These are phyloP conservation scores for Phalera bucephala DNA, from an alignment of 2,888 invertebrate genomes.

Conservation along the genomic window DNA sequence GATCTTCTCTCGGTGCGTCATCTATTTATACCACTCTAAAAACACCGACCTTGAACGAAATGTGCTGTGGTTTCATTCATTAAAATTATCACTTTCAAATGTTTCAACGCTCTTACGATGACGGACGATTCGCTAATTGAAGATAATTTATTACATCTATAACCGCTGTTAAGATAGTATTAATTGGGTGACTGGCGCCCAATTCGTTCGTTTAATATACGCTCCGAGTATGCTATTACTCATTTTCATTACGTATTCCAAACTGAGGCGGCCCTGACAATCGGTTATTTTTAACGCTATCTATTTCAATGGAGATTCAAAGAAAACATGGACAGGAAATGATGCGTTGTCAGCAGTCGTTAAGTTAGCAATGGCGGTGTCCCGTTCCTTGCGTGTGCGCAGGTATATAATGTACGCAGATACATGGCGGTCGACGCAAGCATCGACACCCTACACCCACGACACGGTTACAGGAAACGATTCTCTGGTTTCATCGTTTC, in stretches of 20 bases:
- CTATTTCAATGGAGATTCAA: slow-evolving; percentile 19
- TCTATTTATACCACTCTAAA: slow-evolving; percentile 54
- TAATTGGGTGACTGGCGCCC: slow-evolving; percentile 52
- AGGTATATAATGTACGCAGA: slow-evolving; percentile 15
- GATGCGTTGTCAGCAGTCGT: slow-evolving; percentile 46
- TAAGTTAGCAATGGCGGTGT: slow-evolving; percentile 49
- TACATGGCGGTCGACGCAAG: slow-evolving; percentile 22
- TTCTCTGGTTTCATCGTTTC: slow-evolving; percentile 45
- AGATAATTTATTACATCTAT: slow-evolving; percentile 50
- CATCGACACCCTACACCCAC: slow-evolving; percentile 40
- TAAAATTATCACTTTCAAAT: slow-evolving; percentile 46
- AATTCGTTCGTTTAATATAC: slow-evolving; percentile 35
- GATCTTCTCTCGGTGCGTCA: slow-evolving; percentile 66
- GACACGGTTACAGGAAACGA: slow-evolving; percentile 48
- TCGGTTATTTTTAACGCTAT: slow-evolving; percentile 7
- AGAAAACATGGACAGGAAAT: slow-evolving; percentile 51
- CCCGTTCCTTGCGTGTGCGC: slow-evolving; percentile 52
- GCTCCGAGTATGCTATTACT: slow-evolving; percentile 27
- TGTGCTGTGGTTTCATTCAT: slow-evolving; percentile 55
- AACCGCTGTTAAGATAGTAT: slow-evolving; percentile 39
- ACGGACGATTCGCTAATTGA: slow-evolving; percentile 50
- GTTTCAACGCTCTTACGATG: slow-evolving; percentile 39
- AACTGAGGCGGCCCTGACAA: slow-evolving; percentile 4
- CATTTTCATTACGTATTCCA: slow-evolving; percentile 8
- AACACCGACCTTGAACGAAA: slow-evolving; percentile 58